A percentile compares a stretch with the other conserved stretches of the same genome.
phyloP scores from a whole-genome alignment of 2,797 vertebrate genomes.

The Pristis pectinata region DNA sequence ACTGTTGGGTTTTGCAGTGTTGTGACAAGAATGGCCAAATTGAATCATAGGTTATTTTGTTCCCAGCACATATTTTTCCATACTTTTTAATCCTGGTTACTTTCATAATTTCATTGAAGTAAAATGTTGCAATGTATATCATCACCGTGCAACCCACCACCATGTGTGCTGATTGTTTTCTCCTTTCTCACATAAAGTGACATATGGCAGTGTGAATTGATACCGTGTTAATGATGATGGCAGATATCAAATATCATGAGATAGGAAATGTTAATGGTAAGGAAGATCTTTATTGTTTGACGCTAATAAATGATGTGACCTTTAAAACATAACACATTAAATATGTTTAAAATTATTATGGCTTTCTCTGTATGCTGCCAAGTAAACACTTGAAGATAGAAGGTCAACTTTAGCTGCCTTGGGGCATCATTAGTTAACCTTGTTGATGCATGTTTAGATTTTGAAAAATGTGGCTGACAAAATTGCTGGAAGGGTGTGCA shows the following conservation, averaged over 20 bases:
- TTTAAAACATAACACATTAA: neutral
- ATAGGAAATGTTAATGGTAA: neutral
- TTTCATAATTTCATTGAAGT: neutral
- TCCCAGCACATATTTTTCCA: neutral
- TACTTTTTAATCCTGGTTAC: neutral
- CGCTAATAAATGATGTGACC: neutral
- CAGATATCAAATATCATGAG: neutral
- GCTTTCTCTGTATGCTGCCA: neutral
- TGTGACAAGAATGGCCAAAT: neutral
- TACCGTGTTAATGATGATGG: conserved; percentile 3
- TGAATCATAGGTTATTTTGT: neutral
- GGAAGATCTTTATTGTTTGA: neutral
- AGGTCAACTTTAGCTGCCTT: neutral
- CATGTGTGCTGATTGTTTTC: neutral
- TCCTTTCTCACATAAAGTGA: neutral
- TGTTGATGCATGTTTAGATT: neutral
- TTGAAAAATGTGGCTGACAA: neutral
- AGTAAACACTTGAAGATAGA: neutral
- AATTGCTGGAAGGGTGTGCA: neutral
- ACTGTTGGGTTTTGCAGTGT: neutral
- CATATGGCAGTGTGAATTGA: neutral
- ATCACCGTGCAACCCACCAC: neutral
- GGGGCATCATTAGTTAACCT: neutral
- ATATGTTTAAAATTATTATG: neutral
- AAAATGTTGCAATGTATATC: neutral